A percentile compares a stretch with the other conserved stretches of the same genome.
Evolutionary conservation across 2,113 vertebrate species (phyloP).

Genomic region (Vidua chalybeata): DNA sequence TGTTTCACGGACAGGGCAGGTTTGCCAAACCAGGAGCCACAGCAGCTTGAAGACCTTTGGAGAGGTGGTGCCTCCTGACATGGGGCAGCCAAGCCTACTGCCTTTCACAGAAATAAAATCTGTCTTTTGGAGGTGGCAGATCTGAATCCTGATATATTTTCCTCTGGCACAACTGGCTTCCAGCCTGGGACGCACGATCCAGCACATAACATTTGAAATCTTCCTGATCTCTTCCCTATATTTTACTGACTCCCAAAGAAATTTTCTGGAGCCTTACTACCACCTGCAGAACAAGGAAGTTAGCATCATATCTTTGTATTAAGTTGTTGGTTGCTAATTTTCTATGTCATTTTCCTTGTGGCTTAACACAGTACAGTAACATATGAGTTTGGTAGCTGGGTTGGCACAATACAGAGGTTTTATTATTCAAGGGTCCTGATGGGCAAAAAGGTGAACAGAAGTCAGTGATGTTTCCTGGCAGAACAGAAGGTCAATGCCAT

Average conservation of each 20-base stretch:
- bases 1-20: not conserved
- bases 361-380: not conserved
- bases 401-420: not conserved
- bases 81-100: not conserved
- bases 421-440: not conserved
- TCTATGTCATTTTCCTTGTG: rapidly evolving
- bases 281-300: not conserved
- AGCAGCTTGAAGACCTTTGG: not conserved
- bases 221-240: not conserved
- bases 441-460: not conserved
- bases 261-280: not conserved
- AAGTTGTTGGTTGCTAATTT: not conserved
- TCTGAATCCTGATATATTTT: not conserved
- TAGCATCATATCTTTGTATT: not conserved
- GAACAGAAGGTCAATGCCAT: not conserved
- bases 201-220: not conserved
- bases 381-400: not conserved
- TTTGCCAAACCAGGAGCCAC: not conserved
- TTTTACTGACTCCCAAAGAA: not conserved
- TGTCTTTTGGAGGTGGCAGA: not conserved
- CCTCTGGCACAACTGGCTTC: not conserved
- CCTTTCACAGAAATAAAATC: not conserved
- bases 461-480: not conserved
- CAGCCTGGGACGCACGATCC: not conserved
- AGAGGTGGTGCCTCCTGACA: not conserved